A percentile compares a stretch with the other conserved stretches of the same genome.
phyloP scores from a whole-genome alignment of 1,140 invertebrate species.

The Formica exsecta region DNA sequence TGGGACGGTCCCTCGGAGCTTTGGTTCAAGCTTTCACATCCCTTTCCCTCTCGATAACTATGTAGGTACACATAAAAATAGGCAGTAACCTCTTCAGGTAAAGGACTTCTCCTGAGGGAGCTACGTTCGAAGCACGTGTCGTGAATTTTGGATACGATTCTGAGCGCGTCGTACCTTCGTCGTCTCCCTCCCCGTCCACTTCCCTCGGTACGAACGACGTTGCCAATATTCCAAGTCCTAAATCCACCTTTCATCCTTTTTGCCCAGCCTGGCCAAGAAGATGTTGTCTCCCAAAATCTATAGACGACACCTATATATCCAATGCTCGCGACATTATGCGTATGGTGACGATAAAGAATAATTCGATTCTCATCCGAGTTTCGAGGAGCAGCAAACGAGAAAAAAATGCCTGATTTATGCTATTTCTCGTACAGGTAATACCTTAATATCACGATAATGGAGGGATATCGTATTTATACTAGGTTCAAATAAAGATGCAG shows the following conservation, averaged over 20 bases:
- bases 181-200: neutral
- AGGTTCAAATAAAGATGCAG: neutral
- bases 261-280: neutral
- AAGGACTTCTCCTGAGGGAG: constrained; percentile 63
- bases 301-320: constrained; percentile 36
- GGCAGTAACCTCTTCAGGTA: constrained; percentile 60
- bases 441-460: neutral
- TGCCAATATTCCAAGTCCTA: constrained; percentile 42
- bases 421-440: neutral
- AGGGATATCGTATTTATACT: neutral
- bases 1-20: constrained; percentile 13
- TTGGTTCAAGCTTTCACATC: constrained; percentile 12
- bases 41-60: constrained; percentile 54
- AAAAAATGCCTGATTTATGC: constrained; percentile 20
- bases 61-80: constrained; percentile 54
- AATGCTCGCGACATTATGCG: constrained; percentile 41
- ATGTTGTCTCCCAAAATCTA: constrained; percentile 59
- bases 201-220: neutral
- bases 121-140: constrained; percentile 51
- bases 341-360: constrained; percentile 32
- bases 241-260: constrained; percentile 42
- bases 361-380: constrained; percentile 46
- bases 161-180: neutral
- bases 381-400: neutral
- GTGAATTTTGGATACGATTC: constrained; percentile 64